These are phyloP conservation scores for Xiphophorus maculatus DNA, from an alignment of 2,113 vertebrate genomes.

Conservation along the genomic window DNA sequence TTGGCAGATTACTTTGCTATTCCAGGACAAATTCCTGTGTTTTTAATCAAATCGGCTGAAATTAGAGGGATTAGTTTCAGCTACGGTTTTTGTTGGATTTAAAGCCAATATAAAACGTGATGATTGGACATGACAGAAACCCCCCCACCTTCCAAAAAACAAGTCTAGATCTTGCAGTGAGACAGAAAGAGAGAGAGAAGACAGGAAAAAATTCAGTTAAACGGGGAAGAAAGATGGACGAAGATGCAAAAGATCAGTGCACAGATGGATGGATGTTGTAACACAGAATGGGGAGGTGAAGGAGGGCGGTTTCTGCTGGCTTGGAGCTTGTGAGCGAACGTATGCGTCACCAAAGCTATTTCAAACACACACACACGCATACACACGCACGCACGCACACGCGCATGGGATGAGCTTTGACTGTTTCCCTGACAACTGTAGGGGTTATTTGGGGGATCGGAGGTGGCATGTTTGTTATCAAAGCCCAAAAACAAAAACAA, in stretches of 20 bases:
- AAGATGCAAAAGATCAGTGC: constrained; percentile 27
- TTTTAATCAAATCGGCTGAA: neutral
- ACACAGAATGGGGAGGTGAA: constrained; percentile 70
- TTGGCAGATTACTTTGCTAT: constrained; percentile 48
- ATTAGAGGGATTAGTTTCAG: neutral
- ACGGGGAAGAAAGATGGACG: constrained; percentile 3
- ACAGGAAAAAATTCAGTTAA: neutral
- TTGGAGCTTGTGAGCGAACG: constrained; percentile 61
- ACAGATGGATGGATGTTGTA: constrained; percentile 74
- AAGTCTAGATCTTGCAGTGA: neutral
- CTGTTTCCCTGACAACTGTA: constrained; percentile 72
- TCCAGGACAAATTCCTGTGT: neutral
- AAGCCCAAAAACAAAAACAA: constrained; percentile 31
- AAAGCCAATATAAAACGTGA: neutral
- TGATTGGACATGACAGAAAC: constrained; percentile 16
- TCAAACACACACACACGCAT: constrained; percentile 48
- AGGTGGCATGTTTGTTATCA: constrained; percentile 31
- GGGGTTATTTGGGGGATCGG: constrained; percentile 60
- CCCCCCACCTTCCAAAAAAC: too few species aligned
- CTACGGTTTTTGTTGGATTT: neutral
- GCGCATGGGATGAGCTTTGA: constrained; percentile 42
- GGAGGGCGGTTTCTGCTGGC: constrained; percentile 60
- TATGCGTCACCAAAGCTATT: constrained; percentile 78
- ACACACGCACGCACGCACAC: constrained; percentile 33
- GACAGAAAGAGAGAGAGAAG: neutral